Evolutionary conservation across 2,113 vertebrate genomes (phyloP).

Genomic region (Tretioscincus oriximinensis): DNA sequence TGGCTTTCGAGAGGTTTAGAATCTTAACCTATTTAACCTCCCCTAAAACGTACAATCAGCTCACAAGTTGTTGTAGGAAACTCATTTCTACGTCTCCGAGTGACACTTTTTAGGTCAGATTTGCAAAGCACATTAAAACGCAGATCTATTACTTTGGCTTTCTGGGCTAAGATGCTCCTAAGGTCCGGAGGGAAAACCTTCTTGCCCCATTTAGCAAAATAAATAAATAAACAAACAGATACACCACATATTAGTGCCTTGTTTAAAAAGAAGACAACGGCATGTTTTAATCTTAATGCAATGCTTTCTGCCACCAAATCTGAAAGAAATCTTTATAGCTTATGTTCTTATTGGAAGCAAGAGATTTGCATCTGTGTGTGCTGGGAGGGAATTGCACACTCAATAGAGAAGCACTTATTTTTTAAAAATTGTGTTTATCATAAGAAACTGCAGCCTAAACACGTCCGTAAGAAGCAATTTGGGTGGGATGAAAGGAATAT

Average conservation of each 20-base stretch:
- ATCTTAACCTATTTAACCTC: slow-evolving; percentile 92
- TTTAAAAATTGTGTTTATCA: slow-evolving; percentile 8
- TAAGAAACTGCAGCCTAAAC: slow-evolving; percentile 5
- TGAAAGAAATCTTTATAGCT: slow-evolving; percentile 68
- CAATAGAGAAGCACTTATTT: slow-evolving; percentile 52
- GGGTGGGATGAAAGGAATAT: background rate
- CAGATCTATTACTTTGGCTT: slow-evolving; percentile 69
- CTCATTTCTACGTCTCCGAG: slow-evolving; percentile 75
- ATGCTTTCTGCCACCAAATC: slow-evolving; percentile 63
- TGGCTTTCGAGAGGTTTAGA: slow-evolving; percentile 90
- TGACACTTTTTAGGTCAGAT: slow-evolving; percentile 72
- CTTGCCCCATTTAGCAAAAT: slow-evolving; percentile 73
- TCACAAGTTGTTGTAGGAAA: slow-evolving; percentile 74
- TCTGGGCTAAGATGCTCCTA: slow-evolving; percentile 67
- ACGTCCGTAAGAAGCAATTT: background rate
- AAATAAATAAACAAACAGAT: slow-evolving; percentile 61
- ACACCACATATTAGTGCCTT: background rate
- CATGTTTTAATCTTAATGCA: slow-evolving; percentile 68
- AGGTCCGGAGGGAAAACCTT: slow-evolving; percentile 63
- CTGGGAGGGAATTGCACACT: slow-evolving; percentile 41
- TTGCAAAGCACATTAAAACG: slow-evolving; percentile 71
- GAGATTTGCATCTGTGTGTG: background rate
- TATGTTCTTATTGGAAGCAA: slow-evolving; percentile 64
- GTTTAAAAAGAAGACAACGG: slow-evolving; percentile 52
- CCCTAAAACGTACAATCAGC: slow-evolving; percentile 78